Percentiles rank a stretch among this genome's conserved stretches.
Evolutionary conservation across 2,797 vertebrate genomes (phyloP).

Genomic region (Aulostomus chinensis): DNA sequence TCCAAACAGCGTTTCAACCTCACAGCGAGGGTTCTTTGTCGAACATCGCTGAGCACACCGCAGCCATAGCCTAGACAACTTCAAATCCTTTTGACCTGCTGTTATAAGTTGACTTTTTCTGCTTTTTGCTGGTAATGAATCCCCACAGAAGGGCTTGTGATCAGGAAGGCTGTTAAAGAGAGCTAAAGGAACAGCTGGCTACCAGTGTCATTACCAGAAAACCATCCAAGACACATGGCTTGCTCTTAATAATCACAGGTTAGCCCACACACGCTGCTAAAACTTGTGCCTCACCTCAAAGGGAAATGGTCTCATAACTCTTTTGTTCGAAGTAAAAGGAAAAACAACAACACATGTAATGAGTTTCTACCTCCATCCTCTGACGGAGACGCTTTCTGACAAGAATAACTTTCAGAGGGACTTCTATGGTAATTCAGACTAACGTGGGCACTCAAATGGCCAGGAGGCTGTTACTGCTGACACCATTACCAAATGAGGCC

Average conservation of each 20-base stretch:
- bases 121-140: neutral
- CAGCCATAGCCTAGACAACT: neutral
- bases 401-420: conserved; percentile 15
- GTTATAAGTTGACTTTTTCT: neutral
- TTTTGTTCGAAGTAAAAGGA: conserved; percentile 4
- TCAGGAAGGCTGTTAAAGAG: conserved; percentile 9
- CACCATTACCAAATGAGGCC: conserved; percentile 43
- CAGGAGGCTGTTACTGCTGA: conserved; percentile 32
- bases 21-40: neutral
- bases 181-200: conserved; percentile 27
- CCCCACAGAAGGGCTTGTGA: conserved; percentile 12
- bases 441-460: conserved; percentile 10
- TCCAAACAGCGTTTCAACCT: neutral
- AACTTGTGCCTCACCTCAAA: conserved; percentile 36
- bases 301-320: conserved; percentile 5
- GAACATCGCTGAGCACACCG: neutral
- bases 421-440: conserved; percentile 32
- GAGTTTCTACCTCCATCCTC: conserved; percentile 10
- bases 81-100: conserved; percentile 1
- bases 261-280: conserved; percentile 38
- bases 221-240: conserved; percentile 22
- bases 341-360: conserved; percentile 25
- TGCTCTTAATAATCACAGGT: conserved; percentile 33
- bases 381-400: conserved; percentile 16
- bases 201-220: conserved; percentile 24